Evolutionary conservation across 2,113 vertebrate species (phyloP).

Genomic region (Trematomus loennbergii): DNA sequence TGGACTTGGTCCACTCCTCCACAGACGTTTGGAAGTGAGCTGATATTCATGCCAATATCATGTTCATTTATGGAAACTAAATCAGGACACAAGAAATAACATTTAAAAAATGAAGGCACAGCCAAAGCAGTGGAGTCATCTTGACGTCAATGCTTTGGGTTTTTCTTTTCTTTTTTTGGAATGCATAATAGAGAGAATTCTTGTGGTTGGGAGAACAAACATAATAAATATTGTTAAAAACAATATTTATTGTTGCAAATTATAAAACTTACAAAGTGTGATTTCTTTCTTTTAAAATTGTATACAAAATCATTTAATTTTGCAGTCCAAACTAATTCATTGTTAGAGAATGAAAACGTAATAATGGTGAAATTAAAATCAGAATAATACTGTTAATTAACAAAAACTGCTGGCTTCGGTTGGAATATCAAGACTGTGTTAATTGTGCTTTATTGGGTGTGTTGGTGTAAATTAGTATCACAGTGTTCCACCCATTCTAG

Average conservation of each 20-base stretch:
- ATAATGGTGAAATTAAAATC: neutral
- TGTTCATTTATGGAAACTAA: neutral
- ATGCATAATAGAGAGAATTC: constrained; percentile 75
- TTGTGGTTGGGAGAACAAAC: constrained; percentile 60
- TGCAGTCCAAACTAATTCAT: neutral
- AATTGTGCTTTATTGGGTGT: constrained; percentile 40
- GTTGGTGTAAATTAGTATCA: constrained; percentile 30
- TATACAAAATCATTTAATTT: neutral
- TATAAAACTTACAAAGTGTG: constrained; percentile 73
- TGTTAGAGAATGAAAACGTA: neutral
- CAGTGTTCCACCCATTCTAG: constrained; percentile 23
- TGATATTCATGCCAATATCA: neutral
- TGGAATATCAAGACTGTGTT: constrained; percentile 7
- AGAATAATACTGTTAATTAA: neutral
- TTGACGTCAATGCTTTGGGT: constrained; percentile 59
- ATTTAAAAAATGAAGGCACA: constrained; percentile 74
- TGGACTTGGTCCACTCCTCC: constrained; percentile 16
- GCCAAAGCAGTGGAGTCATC: constrained; percentile 66
- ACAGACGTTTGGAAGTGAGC: constrained; percentile 6
- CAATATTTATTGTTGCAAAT: constrained; percentile 77
- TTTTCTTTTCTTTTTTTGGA: constrained; percentile 64
- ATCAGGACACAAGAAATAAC: constrained; percentile 11
- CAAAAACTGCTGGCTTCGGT: neutral
- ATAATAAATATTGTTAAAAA: constrained; percentile 78
- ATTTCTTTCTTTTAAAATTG: constrained; percentile 4